Base-by-base conservation (phyloP, 2,113 vertebrate genomes). In the Halcyon malimbica region DNA sequence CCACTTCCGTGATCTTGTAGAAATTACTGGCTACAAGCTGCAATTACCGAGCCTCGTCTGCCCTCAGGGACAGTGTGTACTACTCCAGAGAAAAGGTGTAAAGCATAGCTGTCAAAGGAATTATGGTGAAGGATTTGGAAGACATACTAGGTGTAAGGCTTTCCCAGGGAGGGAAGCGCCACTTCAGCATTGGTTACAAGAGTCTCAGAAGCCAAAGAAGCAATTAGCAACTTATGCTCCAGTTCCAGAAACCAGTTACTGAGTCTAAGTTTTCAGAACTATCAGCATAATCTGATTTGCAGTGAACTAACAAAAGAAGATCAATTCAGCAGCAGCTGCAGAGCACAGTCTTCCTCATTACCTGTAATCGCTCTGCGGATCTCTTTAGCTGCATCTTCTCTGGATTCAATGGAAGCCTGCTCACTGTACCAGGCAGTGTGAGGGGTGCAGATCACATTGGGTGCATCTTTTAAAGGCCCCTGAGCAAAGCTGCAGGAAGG, bases 371-470 rank as follows among this genome's bases (percentile, higher is more conserved):
- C 99, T 64, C 99, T 98, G 70, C 99, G 98, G 63, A 99, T 99
- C 96, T 99, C 99, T 95, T 98, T 98, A 96, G 99, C 99, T 73
- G 99, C 99, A 16, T 99, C 99, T 94, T 99, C 99, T 44, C 99
- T 98, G 92, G 98, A 98, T 94, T 99, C 99, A 87, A 99, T 98
- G 37, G 98, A 99, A 62, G 99, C 99, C 97, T 99, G 99, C 95
- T 99, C 99, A 71, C 99, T 99, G 97, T 99, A 99, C 99, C 99
- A 99, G 73, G 99, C 98, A 80, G 99, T 98, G 96, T 99, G 99
- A 51, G 99, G 99, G 89, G 98, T 99, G 96, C 99, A 99, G 97
- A 99, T 99, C 94, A 99, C 96, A 89, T 99, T 99, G 26, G 99
- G 99, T 67, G 98, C 99, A 84, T 99, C 98, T 97, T 99, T 99